Conservation (phyloP, 2,113 vertebrate species). For the Meles meles region DNA sequence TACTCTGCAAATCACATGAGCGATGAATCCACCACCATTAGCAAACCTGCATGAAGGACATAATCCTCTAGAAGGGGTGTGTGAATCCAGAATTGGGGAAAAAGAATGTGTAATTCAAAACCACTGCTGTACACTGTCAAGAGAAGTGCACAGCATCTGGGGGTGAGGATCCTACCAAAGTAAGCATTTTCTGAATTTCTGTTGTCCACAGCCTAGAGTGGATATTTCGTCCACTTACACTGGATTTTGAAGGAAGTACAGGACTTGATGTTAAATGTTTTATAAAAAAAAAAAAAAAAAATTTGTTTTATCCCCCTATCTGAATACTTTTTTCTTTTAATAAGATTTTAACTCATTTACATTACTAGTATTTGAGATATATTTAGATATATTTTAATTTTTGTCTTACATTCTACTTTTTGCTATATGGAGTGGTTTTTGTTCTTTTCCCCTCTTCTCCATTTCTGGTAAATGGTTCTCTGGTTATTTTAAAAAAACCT, state of each 20-base stretch:
- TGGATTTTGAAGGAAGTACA: not conserved
- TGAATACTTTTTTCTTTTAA: not conserved
- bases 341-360: not conserved
- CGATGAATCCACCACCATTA: not conserved
- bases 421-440: not conserved
- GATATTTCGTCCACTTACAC: not conserved
- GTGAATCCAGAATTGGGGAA: not conserved
- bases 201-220: not conserved
- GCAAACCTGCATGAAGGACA: not conserved
- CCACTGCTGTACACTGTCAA: not conserved
- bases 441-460: not conserved
- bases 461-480: not conserved
- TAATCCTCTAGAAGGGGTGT: not conserved
- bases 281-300: too few relatives aligned
- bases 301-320: not conserved
- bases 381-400: not conserved
- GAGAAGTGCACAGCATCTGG: not conserved
- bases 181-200: not conserved
- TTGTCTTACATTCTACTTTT: not conserved
- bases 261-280: not conserved
- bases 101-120: not conserved
- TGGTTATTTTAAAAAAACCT: slow-evolving; percentile 5
- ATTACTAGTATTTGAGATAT: not conserved
- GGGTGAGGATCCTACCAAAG: not conserved
- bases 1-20: not conserved